These are phyloP conservation scores for Allacma fusca DNA, from an alignment of 2,888 invertebrate genomes.

Conservation along the genomic window DNA sequence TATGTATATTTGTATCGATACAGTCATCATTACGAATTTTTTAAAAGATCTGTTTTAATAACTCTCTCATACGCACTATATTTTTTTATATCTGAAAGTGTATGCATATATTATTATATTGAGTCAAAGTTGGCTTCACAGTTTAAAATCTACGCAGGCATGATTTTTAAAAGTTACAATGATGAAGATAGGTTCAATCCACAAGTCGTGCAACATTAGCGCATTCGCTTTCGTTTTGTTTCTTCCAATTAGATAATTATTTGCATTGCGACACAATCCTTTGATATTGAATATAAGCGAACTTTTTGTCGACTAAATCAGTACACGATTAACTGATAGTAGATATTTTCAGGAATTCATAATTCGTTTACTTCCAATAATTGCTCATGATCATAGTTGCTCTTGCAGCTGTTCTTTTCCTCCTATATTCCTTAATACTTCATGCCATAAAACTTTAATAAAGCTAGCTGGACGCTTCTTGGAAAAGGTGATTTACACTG, in stretches of 20 bases:
- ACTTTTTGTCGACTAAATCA: slow-evolving; percentile 19
- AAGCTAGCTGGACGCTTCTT: slow-evolving; percentile 37
- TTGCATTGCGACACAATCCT: slow-evolving; percentile 41
- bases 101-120: slow-evolving; percentile 20
- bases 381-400: not conserved
- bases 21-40: not conserved
- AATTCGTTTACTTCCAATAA: not conserved
- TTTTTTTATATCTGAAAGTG: not conserved
- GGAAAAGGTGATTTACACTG: slow-evolving; percentile 28
- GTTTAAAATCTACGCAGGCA: slow-evolving; percentile 30
- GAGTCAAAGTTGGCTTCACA: slow-evolving; percentile 22
- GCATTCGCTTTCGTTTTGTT: not conserved
- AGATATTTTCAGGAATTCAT: not conserved
- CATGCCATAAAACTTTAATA: slow-evolving; percentile 30
- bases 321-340: slow-evolving; percentile 31
- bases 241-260: slow-evolving; percentile 13
- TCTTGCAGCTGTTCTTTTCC: not conserved
- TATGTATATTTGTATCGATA: not conserved
- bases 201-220: not conserved
- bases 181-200: slow-evolving; percentile 6
- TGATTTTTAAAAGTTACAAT: slow-evolving; percentile 29
- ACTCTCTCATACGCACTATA: not conserved
- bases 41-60: not conserved
- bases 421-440: not conserved
- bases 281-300: slow-evolving; percentile 9